Percentiles rank a stretch among this genome's conserved stretches.
phyloP scores from a whole-genome alignment of 2,888 invertebrate genomes.

The Cheilosia scutellata region DNA sequence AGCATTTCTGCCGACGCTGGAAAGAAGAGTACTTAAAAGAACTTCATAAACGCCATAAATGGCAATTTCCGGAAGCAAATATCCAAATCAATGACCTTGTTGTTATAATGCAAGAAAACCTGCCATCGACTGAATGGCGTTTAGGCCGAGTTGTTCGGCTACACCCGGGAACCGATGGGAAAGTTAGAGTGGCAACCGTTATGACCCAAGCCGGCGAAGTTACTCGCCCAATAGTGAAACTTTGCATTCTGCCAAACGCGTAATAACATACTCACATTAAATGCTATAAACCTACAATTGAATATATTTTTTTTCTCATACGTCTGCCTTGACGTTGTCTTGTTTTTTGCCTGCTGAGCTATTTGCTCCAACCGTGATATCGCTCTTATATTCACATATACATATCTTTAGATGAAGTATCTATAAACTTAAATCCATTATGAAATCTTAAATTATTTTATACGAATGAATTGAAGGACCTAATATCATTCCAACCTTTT shows the following conservation, averaged over 20 bases:
- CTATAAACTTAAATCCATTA: too few relatives aligned
- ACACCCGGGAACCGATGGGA: slow-evolving; percentile 82
- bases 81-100: neutral
- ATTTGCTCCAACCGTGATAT: too few relatives aligned
- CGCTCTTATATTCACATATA: too few relatives aligned
- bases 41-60: neutral
- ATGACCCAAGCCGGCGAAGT: neutral
- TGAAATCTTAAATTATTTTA: too few relatives aligned
- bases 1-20: neutral
- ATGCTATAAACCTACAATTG: too few relatives aligned
- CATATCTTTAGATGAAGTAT: too few relatives aligned
- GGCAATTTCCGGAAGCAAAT: neutral
- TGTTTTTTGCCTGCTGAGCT: too few relatives aligned
- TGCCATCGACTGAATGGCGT: slow-evolving; percentile 88
- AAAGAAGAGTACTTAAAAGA: neutral
- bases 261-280: neutral
- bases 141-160: neutral
- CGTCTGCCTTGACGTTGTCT: too few relatives aligned
- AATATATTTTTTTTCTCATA: too few relatives aligned
- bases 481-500: too few relatives aligned
- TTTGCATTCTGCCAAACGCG: neutral
- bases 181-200: neutral
- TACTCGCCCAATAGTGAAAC: neutral
- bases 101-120: slow-evolving; percentile 86
- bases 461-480: too few relatives aligned